Evolutionary conservation across 2,888 invertebrate genomes (phyloP).

Genomic region (Caenorhabditis becei): DNA sequence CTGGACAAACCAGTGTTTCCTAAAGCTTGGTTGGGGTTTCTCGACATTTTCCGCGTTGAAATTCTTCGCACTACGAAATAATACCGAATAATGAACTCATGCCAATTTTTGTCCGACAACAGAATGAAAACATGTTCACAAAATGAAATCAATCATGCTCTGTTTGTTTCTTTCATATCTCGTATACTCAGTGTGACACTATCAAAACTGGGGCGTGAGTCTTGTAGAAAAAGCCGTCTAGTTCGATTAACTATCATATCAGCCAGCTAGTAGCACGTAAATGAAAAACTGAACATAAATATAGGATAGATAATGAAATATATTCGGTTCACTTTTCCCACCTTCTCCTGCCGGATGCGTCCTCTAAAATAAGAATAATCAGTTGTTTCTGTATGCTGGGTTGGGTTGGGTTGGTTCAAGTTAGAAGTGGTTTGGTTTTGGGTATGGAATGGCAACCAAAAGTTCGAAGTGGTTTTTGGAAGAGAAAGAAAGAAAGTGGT

Average conservation of each 20-base stretch:
- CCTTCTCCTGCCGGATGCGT: slow-evolving; percentile 65
- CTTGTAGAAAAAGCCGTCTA: slow-evolving; percentile 44
- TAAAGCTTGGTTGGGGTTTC: too few species aligned
- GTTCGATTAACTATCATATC: slow-evolving; percentile 31
- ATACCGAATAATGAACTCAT: slow-evolving; percentile 39
- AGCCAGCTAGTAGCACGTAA: slow-evolving; percentile 58
- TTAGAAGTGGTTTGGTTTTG: slow-evolving; percentile 1
- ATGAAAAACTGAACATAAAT: slow-evolving; percentile 60
- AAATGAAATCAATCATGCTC: slow-evolving; percentile 52
- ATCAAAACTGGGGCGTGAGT: slow-evolving; percentile 47
- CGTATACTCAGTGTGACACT: slow-evolving; percentile 51
- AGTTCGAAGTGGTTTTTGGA: neutral
- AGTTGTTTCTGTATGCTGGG: neutral
- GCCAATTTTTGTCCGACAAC: slow-evolving; percentile 35
- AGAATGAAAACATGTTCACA: slow-evolving; percentile 47
- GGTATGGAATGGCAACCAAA: slow-evolving; percentile 2
- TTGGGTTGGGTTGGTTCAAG: slow-evolving; percentile 5
- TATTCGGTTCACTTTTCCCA: slow-evolving; percentile 41
- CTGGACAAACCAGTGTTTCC: too few species aligned
- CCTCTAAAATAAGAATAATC: slow-evolving; percentile 56
- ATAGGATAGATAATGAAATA: slow-evolving; percentile 58
- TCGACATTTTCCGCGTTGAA: too few species aligned
- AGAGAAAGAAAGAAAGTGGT: slow-evolving; percentile 4
- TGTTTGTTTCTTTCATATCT: slow-evolving; percentile 14
- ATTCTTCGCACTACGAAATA: neutral